Conservation (phyloP, 2,888 invertebrate species). For the Andrena haemorrhoa region DNA sequence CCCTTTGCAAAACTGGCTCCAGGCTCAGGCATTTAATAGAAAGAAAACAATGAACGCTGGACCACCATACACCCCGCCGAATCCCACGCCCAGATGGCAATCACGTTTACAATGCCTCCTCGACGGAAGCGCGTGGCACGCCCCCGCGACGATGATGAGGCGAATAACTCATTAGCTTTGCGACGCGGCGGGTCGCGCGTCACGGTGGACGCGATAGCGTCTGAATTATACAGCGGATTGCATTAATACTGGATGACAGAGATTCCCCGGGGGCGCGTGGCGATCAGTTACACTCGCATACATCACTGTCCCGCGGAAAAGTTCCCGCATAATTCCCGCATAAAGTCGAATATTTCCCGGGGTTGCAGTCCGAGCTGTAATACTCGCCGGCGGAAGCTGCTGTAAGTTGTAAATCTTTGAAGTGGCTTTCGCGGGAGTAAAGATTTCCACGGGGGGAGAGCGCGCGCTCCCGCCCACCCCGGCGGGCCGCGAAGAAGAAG, state of each 20-base stretch:
- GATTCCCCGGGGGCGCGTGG: slow-evolving; percentile 21
- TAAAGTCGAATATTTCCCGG: slow-evolving; percentile 56
- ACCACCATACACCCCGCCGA: no score
- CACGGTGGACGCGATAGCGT: slow-evolving; percentile 2
- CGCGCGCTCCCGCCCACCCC: slow-evolving; percentile 13
- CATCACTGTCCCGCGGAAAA: slow-evolving; percentile 24
- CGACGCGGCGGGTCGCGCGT: slow-evolving; percentile 25
- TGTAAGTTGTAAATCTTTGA: slow-evolving; percentile 61
- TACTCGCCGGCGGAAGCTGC: slow-evolving; percentile 17
- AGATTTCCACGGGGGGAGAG: slow-evolving; percentile 39
- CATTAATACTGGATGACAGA: slow-evolving; percentile 42
- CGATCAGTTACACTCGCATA: slow-evolving; percentile 28
- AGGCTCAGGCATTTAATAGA: no score
- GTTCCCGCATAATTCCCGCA: slow-evolving; percentile 59
- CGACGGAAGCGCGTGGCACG: slow-evolving; percentile 20
- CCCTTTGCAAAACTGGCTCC: no score
- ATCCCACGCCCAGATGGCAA: background rate
- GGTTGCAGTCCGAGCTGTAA: slow-evolving; percentile 22
- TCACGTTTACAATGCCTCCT: background rate
- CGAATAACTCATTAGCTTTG: slow-evolving; percentile 62
- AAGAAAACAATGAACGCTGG: no score
- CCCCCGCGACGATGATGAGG: slow-evolving; percentile 35
- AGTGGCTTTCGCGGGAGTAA: slow-evolving; percentile 41
- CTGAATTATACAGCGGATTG: slow-evolving; percentile 50
- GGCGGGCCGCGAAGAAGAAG: slow-evolving; percentile 41